Evolutionary conservation across 1,140 invertebrate species (phyloP), one percentile per base, ranked within the genome.

Genomic region (Cataglyphis hispanica): DNA sequence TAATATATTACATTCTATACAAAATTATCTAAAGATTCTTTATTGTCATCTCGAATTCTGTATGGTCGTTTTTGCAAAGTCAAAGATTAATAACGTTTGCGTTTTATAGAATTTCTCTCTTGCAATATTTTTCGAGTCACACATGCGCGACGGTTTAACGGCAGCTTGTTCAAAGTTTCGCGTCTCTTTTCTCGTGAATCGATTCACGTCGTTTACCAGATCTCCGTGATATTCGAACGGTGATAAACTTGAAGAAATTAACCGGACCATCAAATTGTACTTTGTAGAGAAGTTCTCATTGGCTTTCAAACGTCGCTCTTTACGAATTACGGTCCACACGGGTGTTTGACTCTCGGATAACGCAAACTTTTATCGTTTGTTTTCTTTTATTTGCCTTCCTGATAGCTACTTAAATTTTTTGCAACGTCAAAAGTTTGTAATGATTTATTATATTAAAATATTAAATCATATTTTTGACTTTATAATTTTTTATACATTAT

Each of bases 251-350:
- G 66, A 81, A 77, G 83, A 90, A 90, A 90, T 91, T 90, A 89
- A 90, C 89, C 70, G 76, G 56, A 56, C 85, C 87, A 91, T 91
- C 89, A 91, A 91, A 91, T 86, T 91, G 87, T 87, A 90, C 90
- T 90, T 89, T 89, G 81, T 75, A 87, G 86, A 76, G 81, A 89
- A 78, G 64, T 87, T 85, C 72, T 87, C 84, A 91, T 90, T 87
- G 89, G 90, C 80, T 83, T 83, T 67, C 56, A 90, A 90, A 87
- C 80, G 76, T 69, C 50, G 40, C 69, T 84, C 31, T 22, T 40
- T 67, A 74, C 77, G 72, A 90, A 90, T 90, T 90, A 85, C 86
- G 70, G 50, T 76, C 67, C 76, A 67, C 75, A 66, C 46, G 69
- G 81, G 77, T 87, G 85, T 85, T 87, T 58, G 78, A 83, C 64